Base-by-base conservation (phyloP, 1,140 invertebrate species). In the Colletes gigas region DNA sequence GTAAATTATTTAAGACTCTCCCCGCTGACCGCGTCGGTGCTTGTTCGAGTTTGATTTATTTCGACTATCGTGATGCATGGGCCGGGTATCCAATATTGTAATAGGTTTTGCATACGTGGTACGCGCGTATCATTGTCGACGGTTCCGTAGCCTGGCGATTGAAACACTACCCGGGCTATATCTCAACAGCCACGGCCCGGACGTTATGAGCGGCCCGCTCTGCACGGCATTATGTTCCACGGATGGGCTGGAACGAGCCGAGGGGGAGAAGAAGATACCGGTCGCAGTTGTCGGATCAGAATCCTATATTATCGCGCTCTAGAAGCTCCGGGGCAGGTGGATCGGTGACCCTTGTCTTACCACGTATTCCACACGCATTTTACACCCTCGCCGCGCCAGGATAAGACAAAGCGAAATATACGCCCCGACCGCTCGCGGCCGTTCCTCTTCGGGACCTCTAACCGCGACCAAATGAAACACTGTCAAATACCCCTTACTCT, bases 101-200 rank as follows among this genome's bases (percentile, higher is more conserved):
- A 92, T 92, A 92, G 89, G 83, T 88, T 91, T 91, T 90, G 89
- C 89, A 90, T 89, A 86, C 67, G 82, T 50, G 50, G 50, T 70
- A 79, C 77, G 83, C 86, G 81, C 82, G 89, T 89, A 90, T 90
- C 89, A 90, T 90, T 89, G 88, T 85, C 87, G 89, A 89, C 81
- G 88, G 77, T 83, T 44, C 17, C 85, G 82, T 84, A 83, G 81
- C 70, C 81, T 70, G 70, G 88, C 90, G 89, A 93, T 92, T 92
- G 91, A 93, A 93, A 92, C 90, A 92, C 92, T 92, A 92, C 88
- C 90, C 89, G 89, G 90, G 91, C 91, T 91, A 92, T 92, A 93
- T 92, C 90, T 93, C 92, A 93, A 88, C 90, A 89, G 90, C 89
- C 89, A 88, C 89, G 88, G 30, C 83, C 83, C 44, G 83, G 88